These are phyloP conservation scores for Virgularia gustaviana DNA, from an alignment of 92 coral and sea anemone species.

Conservation along the genomic window DNA sequence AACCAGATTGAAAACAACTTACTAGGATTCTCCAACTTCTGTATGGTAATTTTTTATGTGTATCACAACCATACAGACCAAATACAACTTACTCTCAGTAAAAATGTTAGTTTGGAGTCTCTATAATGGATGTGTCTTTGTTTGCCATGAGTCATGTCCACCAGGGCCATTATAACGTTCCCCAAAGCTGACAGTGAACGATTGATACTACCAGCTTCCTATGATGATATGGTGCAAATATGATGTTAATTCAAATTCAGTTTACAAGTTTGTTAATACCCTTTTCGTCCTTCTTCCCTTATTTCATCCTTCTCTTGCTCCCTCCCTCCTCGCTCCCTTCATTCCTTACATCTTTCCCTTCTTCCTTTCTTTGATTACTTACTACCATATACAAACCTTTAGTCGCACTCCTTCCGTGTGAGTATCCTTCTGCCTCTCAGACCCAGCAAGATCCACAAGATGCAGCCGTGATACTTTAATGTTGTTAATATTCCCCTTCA, in stretches of 20 bases:
- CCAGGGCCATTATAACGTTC: slow-evolving; percentile 96
- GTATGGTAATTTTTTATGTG: neutral
- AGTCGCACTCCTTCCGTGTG: slow-evolving; percentile 92
- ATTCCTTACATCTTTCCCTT: neutral
- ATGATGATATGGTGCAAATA: too few relatives aligned
- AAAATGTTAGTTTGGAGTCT: slow-evolving; percentile 90
- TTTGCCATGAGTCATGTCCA: slow-evolving; percentile 96
- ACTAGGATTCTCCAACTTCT: neutral
- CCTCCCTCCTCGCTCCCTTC: neutral
- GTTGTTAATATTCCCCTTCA: slow-evolving; percentile 83
- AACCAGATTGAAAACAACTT: neutral
- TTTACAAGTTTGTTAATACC: too few relatives aligned
- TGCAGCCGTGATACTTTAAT: slow-evolving; percentile 91
- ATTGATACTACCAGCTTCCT: slow-evolving; percentile 99
- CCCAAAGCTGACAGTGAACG: slow-evolving; percentile 93
- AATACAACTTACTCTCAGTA: slow-evolving; percentile 65
- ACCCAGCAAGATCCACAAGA: slow-evolving; percentile 94
- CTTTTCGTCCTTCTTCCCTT: too few relatives aligned
- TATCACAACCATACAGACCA: neutral
- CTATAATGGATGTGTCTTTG: slow-evolving; percentile 93
- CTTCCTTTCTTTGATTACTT: neutral
- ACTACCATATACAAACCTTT: slow-evolving; percentile 54
- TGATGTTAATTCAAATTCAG: too few relatives aligned
- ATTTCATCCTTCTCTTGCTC: neutral
- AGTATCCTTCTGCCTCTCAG: slow-evolving; percentile 95